Evolutionary conservation across 2,797 vertebrate genomes (phyloP), one percentile per base, ranked within the genome.

Genomic region (Gobionotothen gibberifrons): DNA sequence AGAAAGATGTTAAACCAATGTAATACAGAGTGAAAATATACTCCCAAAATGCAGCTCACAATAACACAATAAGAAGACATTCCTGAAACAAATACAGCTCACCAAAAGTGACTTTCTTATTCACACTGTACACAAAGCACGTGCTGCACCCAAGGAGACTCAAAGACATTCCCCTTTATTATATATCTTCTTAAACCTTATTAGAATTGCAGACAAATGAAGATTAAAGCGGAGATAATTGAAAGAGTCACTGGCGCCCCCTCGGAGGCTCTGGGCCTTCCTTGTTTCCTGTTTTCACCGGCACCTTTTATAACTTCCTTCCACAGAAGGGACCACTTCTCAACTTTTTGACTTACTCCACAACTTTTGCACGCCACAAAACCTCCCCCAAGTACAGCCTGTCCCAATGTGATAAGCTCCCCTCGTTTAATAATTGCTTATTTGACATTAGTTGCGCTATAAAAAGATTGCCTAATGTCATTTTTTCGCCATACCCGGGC

Each of bases 381-480:
- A 86, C 82, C 81, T 86, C 74, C 68, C 71, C 63, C 48, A 14
- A 78, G 85, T 83, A 61, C 83, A 22, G 76, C 82, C 90, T 92
- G 90, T 83, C 88, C 79, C 78, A 51, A 69, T 69, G 85, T 86
- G 91, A 92, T 92, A 89, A 93, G 89, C 83, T 29, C 32, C 69
- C 63, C 82, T 79, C 72, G 79, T 86, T 90, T 89, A 88, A 89
- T 88, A 90, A 90, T 93, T 92, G 87, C 90, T 92, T 91, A 93
- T 90, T 92, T 87, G 86, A 90, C 90, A 87, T 86, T 85, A 87
- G 90, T 88, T 73, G 68, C 78, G 76, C 87, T 89, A 90, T 88
- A 86, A 89, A 92, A 92, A 89, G 87, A 85, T 82, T 85, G 79
- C 67, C 81, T 82, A 76, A 88, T 84, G 87, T 85, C 85, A 86